These are phyloP conservation scores for Hippocampus zosterae DNA, from an alignment of 2,113 vertebrate genomes.

Conservation along the genomic window DNA sequence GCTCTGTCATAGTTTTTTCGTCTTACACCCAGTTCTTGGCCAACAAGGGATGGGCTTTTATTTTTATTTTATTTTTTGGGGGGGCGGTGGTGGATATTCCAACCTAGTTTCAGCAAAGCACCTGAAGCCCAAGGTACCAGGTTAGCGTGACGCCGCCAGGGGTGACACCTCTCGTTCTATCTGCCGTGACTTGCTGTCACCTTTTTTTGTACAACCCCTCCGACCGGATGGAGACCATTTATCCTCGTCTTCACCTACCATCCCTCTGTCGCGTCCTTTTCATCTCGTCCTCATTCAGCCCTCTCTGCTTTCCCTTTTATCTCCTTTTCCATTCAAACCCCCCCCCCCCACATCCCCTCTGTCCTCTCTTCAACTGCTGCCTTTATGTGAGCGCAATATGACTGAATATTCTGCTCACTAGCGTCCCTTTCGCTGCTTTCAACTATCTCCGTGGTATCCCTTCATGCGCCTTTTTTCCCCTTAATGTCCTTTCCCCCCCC, in stretches of 20 bases:
- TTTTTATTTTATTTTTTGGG: no score
- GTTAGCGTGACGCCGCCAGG: no score
- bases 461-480: constrained; percentile 30
- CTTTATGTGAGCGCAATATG: constrained; percentile 42
- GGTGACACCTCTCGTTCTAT: neutral
- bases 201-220: constrained; percentile 19
- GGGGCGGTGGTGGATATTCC: no score
- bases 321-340: constrained; percentile 32
- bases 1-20: no score
- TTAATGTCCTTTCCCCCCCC: constrained; percentile 36
- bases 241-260: constrained; percentile 25
- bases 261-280: constrained; percentile 35
- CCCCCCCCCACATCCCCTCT: no score
- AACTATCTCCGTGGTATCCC: constrained; percentile 45
- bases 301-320: constrained; percentile 28
- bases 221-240: constrained; percentile 37
- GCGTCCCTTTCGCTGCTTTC: constrained; percentile 25
- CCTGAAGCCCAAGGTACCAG: no score
- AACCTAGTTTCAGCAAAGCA: no score
- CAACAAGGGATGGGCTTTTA: no score
- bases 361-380: constrained; percentile 42
- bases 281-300: constrained; percentile 29
- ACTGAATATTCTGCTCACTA: constrained; percentile 31
- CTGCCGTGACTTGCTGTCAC: constrained; percentile 18
- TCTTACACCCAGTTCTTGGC: no score